These are phyloP conservation scores for Clivina fossor DNA, from an alignment of 2,888 invertebrate species.

Conservation along the genomic window DNA sequence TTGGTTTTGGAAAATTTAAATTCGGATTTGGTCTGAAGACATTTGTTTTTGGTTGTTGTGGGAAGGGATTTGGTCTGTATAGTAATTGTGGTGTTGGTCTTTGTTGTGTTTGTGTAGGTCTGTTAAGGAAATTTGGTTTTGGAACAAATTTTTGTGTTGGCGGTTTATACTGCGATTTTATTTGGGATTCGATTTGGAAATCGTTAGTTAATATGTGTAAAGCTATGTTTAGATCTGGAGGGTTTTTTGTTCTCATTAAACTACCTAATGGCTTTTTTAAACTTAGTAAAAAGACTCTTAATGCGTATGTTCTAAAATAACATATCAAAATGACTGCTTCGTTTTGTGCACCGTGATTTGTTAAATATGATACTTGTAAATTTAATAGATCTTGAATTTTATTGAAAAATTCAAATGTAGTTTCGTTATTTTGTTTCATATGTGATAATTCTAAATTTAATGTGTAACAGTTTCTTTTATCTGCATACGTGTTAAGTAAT, in stretches of 20 bases:
- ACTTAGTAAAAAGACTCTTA: constrained; percentile 21
- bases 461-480: constrained; percentile 34
- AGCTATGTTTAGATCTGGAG: constrained; percentile 6
- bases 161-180: no score
- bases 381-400: constrained; percentile 31
- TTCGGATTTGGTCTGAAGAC: constrained; percentile 15
- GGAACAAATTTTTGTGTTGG: no score
- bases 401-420: constrained; percentile 34
- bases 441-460: constrained; percentile 34
- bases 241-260: constrained; percentile 27
- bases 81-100: constrained; percentile 15
- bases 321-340: constrained; percentile 7
- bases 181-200: no score
- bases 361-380: constrained; percentile 19
- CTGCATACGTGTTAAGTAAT: constrained; percentile 33
- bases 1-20: constrained; percentile 18
- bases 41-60: no score
- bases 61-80: constrained; percentile 6
- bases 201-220: constrained; percentile 1
- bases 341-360: neutral
- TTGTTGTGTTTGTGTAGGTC: no score
- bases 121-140: no score
- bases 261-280: constrained; percentile 26
- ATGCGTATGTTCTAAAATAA: constrained; percentile 12
- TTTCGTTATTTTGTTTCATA: constrained; percentile 35